These are phyloP conservation scores for Conus betulinus DNA, from an alignment of 1,140 invertebrate species.

Conservation along the genomic window DNA sequence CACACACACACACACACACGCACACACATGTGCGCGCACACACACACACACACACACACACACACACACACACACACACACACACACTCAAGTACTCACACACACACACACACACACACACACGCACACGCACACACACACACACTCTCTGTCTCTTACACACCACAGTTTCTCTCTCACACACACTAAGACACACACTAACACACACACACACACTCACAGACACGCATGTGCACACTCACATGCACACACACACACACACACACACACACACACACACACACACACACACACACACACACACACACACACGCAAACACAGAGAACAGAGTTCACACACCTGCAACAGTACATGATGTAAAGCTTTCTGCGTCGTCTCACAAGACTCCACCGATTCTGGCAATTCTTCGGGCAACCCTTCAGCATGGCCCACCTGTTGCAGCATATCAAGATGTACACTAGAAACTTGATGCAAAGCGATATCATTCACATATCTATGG, in stretches of 20 bases:
- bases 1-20: too few species aligned
- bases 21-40: too few species aligned
- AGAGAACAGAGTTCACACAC: neutral
- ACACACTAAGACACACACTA: neutral
- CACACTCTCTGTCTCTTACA: too few species aligned
- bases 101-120: neutral
- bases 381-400: neutral
- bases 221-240: neutral
- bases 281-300: neutral
- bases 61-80: too few species aligned
- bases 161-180: too few species aligned
- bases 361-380: neutral
- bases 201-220: neutral
- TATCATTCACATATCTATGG: too few species aligned
- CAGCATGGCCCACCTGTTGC: slow-evolving; percentile 14
- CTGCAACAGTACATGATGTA: slow-evolving; percentile 15
- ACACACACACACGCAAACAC: slow-evolving; percentile 7
- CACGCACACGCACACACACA: too few species aligned
- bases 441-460: neutral
- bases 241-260: neutral
- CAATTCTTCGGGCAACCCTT: slow-evolving; percentile 21
- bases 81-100: neutral
- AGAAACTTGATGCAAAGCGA: too few species aligned
- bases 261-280: neutral
- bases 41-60: too few species aligned